Evolutionary conservation across 2,113 vertebrate genomes (phyloP), one percentile per base, ranked within the genome.

Genomic region (Oplegnathus fasciatus): DNA sequence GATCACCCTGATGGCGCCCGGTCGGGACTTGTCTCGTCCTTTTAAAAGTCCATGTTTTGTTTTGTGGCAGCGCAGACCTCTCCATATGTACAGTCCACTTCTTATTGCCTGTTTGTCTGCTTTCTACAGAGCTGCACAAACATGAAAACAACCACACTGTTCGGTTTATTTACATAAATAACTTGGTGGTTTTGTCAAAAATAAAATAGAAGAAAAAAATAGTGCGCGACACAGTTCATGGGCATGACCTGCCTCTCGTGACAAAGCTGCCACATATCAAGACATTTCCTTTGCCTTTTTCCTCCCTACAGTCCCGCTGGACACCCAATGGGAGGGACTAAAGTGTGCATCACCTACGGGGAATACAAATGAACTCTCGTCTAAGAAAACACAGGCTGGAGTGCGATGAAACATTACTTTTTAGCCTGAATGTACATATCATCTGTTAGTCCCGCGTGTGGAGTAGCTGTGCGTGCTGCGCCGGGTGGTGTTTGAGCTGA

Each of bases 261-360:
- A 37, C 14, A 30, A 15, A 30, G 10, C 48, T 28, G 9, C n/a
- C 26, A n/a, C 50, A 20, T 60, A 48, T 52, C 0, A 15, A 18
- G 17, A 22, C 9, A 10, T 42, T 46, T 52, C 13, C 32, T 40
- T 34, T 18, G 44, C 15, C 28, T 42, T 32, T 52, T 32, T 50
- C 52, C 69, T 69, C 50, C 58, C 57, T 0, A 10, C 17, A 20
- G 32, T 46, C 60, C 26, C 10, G 8, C 22, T 6, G 52, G 74
- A 54, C 61, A 30, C 22, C 42, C n/a, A 15, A 68, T 79, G 91
- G 93, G 93, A 86, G 93, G 91, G 90, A 76, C 92, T 88, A 82
- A 75, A 78, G 9, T 10, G 60, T 44, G n/a, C 88, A 85, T 87
- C 89, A 77, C 81, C 50, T 44, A 28, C 66, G 0, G 55, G 73